Evolutionary conservation across 2,888 invertebrate genomes (phyloP).

Genomic region (Synanthedon vespiformis): DNA sequence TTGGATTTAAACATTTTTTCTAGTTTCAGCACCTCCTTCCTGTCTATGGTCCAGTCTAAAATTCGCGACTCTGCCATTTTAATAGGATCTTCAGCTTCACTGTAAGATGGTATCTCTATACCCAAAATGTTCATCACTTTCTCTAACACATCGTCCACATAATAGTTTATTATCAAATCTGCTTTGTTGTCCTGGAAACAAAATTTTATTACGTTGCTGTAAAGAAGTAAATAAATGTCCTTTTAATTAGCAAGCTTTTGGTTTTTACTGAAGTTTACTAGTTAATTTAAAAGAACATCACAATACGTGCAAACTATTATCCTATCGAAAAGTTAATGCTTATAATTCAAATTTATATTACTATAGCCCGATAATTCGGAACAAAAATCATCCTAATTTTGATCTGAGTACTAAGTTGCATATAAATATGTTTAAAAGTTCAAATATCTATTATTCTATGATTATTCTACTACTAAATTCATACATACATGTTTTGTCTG

Average conservation of each 20-base stretch:
- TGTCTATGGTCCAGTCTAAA: conserved; percentile 80
- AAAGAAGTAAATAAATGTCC: no score
- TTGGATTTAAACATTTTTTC: conserved; percentile 70
- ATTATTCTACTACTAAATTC: neutral
- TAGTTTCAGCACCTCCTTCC: conserved; percentile 69
- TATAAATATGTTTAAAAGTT: neutral
- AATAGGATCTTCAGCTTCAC: conserved; percentile 75
- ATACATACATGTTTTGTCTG: conserved; percentile 93
- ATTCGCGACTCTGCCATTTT: conserved; percentile 56
- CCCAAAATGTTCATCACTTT: conserved; percentile 80
- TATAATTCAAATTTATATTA: no score
- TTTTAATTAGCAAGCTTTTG: no score
- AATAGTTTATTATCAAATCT: conserved; percentile 87
- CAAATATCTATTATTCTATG: neutral
- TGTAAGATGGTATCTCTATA: conserved; percentile 80
- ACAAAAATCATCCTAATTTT: no score
- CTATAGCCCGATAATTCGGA: no score
- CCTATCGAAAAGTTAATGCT: no score
- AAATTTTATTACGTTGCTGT: neutral
- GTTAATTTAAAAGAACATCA: no score
- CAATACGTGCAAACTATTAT: no score
- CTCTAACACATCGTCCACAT: conserved; percentile 86
- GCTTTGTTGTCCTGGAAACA: conserved; percentile 88
- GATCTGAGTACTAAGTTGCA: neutral
- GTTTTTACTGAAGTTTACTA: no score